Evolutionary conservation across 2,113 vertebrate genomes (phyloP).

Genomic region (Bagarius yarrelli): DNA sequence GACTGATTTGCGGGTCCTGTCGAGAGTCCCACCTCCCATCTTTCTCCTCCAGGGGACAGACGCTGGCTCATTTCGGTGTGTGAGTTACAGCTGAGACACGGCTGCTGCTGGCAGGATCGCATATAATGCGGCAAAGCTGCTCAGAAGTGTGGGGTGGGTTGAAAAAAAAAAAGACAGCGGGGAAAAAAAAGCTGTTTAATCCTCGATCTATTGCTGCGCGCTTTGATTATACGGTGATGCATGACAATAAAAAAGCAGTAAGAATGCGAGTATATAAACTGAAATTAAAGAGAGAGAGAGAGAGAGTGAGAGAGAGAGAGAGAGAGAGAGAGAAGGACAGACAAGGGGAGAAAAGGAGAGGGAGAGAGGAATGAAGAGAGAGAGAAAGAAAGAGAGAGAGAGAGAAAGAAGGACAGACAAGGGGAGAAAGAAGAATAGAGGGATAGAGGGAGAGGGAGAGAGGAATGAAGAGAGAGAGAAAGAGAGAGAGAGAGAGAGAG

Average conservation of each 20-base stretch:
- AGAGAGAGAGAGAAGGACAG: background rate
- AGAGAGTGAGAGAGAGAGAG: background rate
- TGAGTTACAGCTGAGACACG: conserved; percentile 45
- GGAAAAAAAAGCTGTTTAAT: conserved; percentile 6
- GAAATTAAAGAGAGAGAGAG: background rate
- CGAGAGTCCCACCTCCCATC: conserved; percentile 28
- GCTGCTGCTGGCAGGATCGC: conserved; percentile 5
- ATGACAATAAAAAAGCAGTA: conserved; percentile 4
- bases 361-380: background rate
- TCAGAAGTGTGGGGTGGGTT: conserved; percentile 18
- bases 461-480: background rate
- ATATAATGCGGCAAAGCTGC: conserved; percentile 29
- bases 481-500: background rate
- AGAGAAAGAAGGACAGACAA: too few relatives aligned
- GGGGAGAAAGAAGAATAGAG: background rate
- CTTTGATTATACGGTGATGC: background rate
- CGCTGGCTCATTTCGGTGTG: conserved; percentile 37
- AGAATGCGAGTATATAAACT: background rate
- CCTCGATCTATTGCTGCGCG: conserved; percentile 36
- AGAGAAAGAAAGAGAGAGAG: background rate
- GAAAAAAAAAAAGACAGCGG: background rate
- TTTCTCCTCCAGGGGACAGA: conserved; percentile 33
- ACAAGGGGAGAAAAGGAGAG: background rate
- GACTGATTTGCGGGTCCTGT: conserved; percentile 49
- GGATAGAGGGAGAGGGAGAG: background rate